Evolutionary conservation across 2,797 vertebrate species (phyloP), one percentile per base, ranked within the genome.

Genomic region (Lepilemur septentrionalis): DNA sequence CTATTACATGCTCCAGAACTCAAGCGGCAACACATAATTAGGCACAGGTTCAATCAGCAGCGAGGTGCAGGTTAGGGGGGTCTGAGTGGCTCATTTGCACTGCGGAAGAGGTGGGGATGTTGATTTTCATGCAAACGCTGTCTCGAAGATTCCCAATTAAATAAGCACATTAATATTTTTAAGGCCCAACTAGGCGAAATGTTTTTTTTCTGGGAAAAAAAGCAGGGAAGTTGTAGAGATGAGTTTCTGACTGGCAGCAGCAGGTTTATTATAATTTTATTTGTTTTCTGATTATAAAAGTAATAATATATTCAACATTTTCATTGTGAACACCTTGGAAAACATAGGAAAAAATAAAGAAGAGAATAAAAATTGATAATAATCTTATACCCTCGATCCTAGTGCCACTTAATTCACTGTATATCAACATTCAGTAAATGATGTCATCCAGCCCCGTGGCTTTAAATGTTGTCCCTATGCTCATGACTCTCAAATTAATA

Each of bases 1-100:
- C 96, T 89, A 95, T 97, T 97, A 93, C 86, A 17, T 67, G 95
- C 95, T 97, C 93, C 90, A 97, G 88, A 93, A 86, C 89, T 96
- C 89, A 59, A 98, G 97, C 89, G 95, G 94, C 38, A 65, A 89
- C 96, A 83, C 78, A 23, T 50, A 95, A 97, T 96, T 95, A 83
- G 73, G 88, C 75, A 79, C 57, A 14, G 6, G 67, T 91, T 93
- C 84, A 98, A 86, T 93, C 94, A 96, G 76, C 75, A 59, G 48
- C 7, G 8, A 92, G 97, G 11, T 30, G 52, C 35, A 5, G n/a
- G 67, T 61, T 84, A 55, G 91, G 89, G 73, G 50, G 90, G 73
- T 38, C 25, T 28, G 91, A 97, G 94, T 90, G 86, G 87, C 89
- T 97, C 80, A 93, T 98, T 96, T 96, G 85, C 93, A 88, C 81